Evolutionary conservation across 2,797 vertebrate genomes (phyloP), one percentile per base, ranked within the genome.

Genomic region (Acanthornis magna): DNA sequence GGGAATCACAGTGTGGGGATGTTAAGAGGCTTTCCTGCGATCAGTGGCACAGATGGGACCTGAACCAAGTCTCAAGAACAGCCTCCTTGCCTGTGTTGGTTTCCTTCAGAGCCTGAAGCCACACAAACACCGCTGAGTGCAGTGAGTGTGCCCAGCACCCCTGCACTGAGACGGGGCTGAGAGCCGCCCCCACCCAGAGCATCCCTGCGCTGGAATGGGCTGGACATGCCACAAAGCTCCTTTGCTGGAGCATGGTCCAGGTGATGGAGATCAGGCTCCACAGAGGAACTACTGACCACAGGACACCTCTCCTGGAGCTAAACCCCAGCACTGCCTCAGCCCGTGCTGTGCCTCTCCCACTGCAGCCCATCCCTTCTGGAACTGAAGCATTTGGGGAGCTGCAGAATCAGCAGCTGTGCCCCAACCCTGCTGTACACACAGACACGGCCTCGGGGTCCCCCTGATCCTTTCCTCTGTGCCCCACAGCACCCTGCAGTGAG

Each of bases 121-220:
- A 27, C 48, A 30, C 15, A 34, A 71, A 34, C 38, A 27, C 3
- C 54, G 4, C 58, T 40, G 38, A 10, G 15, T n/a, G 45, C 55
- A 61, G n/a, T 0, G 38, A 16, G 4, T 7, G 34, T 29, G n/a
- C 38, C 48, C 75, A 72, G 85, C 47, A 50, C 9, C 53, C 19
- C 85, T n/a, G 54, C 81, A 26, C 30, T 11, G 36, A 18, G 29
- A 17, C 16, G 2, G n/a, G 27, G 23, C 50, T 27, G 68, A 43
- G 45, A 54, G 8, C 55, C 63, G 53, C 32, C 8, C 62, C 9
- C 18, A 10, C 1, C 1, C 29, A 38, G 29, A 20, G 3, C 12
- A 42, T 11, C 55, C 8, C 0, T 3, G 0, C 0, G 0, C 43
- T 42, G 62, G 34, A 77, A 81, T 1, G 21, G 51, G 62, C 10